Evolutionary conservation across 2,888 invertebrate species (phyloP).

Genomic region (Omphaloscelis lunosa): DNA sequence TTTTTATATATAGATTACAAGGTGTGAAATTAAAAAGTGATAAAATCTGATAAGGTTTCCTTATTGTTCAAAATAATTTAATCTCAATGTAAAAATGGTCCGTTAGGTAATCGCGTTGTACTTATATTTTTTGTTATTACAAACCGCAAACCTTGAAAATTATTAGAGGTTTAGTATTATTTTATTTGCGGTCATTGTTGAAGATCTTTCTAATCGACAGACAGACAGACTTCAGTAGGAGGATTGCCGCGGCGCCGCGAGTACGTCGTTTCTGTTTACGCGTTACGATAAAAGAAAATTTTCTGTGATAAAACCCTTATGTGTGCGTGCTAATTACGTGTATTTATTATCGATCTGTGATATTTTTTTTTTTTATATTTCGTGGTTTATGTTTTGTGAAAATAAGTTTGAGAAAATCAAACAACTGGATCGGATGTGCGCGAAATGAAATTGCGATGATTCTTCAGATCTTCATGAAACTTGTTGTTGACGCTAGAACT

Average conservation of each 20-base stretch:
- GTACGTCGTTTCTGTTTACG: constrained; percentile 68
- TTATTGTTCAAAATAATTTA: constrained; percentile 14
- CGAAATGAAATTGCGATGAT: constrained; percentile 22
- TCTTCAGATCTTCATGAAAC: constrained; percentile 22
- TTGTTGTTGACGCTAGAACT: neutral
- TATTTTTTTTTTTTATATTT: constrained; percentile 8
- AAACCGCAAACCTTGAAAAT: constrained; percentile 72
- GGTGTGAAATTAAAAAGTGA: constrained; percentile 27
- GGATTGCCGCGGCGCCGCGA: constrained; percentile 75
- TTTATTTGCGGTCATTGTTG: constrained; percentile 82
- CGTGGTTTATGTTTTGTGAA: constrained; percentile 17
- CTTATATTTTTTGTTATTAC: constrained; percentile 66
- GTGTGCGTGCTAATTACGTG: constrained; percentile 58
- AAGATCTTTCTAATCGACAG: constrained; percentile 81
- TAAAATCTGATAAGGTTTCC: constrained; percentile 25
- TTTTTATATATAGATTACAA: too few relatives aligned
- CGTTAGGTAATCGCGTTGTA: constrained; percentile 62
- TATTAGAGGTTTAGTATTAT: constrained; percentile 70
- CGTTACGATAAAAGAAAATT: constrained; percentile 60
- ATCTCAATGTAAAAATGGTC: constrained; percentile 34
- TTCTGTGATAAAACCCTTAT: constrained; percentile 61
- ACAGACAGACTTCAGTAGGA: constrained; percentile 72
- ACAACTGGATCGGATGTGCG: constrained; percentile 52
- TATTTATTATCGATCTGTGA: constrained; percentile 20
- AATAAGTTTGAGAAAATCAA: constrained; percentile 20